A percentile compares a stretch with the other conserved stretches of the same genome.
phyloP scores from a whole-genome alignment of 2,113 vertebrate species.

The Lepisosteus oculatus region DNA sequence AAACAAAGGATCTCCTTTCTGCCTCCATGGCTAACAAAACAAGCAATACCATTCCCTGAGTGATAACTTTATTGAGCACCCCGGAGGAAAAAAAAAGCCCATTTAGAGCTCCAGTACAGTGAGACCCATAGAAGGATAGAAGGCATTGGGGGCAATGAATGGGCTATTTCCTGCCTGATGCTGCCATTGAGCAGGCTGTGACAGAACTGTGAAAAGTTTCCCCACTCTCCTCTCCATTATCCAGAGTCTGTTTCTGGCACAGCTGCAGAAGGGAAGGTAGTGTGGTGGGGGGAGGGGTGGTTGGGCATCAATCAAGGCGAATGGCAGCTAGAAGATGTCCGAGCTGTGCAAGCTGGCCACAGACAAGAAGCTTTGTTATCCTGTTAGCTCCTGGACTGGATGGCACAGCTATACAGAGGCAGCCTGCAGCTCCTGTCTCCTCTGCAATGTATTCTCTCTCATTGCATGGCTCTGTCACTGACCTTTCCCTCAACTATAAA shows the following conservation, averaged over 20 bases:
- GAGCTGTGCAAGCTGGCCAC: not conserved
- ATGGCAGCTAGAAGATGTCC: not conserved
- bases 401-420: no score
- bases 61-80: slow-evolving; percentile 5
- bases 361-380: not conserved
- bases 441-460: slow-evolving; percentile 22
- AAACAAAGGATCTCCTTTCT: not conserved
- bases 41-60: not conserved
- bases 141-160: slow-evolving; percentile 40
- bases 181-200: slow-evolving; percentile 24
- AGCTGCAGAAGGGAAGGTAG: not conserved
- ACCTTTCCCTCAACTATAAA: slow-evolving; percentile 57
- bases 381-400: no score
- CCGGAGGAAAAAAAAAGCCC: not conserved
- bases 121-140: slow-evolving; percentile 18
- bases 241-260: slow-evolving; percentile 2
- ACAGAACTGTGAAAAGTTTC: slow-evolving; percentile 8
- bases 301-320: no score
- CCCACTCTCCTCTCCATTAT: not conserved
- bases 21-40: not conserved
- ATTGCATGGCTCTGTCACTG: slow-evolving; percentile 23
- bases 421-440: slow-evolving; percentile 8
- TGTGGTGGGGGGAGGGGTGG: not conserved
- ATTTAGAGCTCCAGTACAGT: not conserved
- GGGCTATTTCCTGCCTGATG: slow-evolving; percentile 29